Evolutionary conservation across 2,888 invertebrate species (phyloP), one percentile per base, ranked within the genome.

Genomic region (Rhingia rostrata): DNA sequence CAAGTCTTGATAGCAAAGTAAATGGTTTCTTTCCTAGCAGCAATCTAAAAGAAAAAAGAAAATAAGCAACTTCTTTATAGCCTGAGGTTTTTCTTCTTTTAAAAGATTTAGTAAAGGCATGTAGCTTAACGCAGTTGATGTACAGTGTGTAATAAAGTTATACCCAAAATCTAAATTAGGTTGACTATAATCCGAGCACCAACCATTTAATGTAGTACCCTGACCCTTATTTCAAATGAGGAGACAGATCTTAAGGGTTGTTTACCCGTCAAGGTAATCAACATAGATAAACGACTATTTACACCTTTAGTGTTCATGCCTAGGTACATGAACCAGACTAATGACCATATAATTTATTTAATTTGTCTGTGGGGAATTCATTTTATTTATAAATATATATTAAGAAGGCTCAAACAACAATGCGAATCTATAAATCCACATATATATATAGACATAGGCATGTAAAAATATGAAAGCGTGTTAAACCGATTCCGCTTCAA

Each of bases 1-100:
- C 96, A 98, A 1, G 98, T 98, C 93, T 98, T 98, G 86, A 98
- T 96, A 74, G 97, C 98, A 92, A 98, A 91, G 87, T 91, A 91
- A 80, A 91, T 89, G 80, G 81, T 79, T 56, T 87, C 82, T 58
- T 75, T 74, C 37, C 70, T 80, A 53, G 86, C 63, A 61, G 87
- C 72, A 51, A 77, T 75, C 88, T 88, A 73, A 58, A 86, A 86
- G n/a, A 70, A 74, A 37, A 64, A 6, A 35, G 51, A 64, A 73
- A 14, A 51, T 56, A 54, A 37, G 10, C 49, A 56, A 67, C 47
- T 43, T 47, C 22, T 41, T 61, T 81, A 64, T 49, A 67, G 78
- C 86, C 74, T 69, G 9, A 66, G 61, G 67, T 47, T 43, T 39
- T 69, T 10, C 33, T 33, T 58, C 6, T 54, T 45, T 64, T 64